These are phyloP conservation scores for Oriolus oriolus DNA, from an alignment of 2,113 vertebrate species.

Conservation along the genomic window DNA sequence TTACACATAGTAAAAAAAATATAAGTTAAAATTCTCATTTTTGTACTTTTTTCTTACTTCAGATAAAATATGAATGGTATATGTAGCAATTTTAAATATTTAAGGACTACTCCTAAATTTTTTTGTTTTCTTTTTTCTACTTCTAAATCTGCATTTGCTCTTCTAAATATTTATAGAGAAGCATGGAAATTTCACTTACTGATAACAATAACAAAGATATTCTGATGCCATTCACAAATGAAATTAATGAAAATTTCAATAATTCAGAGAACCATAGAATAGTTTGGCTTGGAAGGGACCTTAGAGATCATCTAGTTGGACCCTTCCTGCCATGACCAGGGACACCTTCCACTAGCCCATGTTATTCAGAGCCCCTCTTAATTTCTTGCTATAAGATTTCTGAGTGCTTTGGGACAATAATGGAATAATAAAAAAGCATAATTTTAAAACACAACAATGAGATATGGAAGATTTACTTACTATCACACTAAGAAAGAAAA, in stretches of 20 bases:
- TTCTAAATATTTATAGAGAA: not conserved
- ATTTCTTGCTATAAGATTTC: not conserved
- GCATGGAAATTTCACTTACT: not conserved
- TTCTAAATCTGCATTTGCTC: not conserved
- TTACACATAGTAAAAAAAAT: not conserved
- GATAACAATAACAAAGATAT: not conserved
- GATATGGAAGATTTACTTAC: not conserved
- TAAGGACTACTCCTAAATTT: not conserved
- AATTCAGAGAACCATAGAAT: not conserved
- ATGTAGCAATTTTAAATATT: not conserved
- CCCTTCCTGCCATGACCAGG: not conserved
- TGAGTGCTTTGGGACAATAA: not conserved
- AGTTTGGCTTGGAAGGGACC: not conserved
- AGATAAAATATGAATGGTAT: not conserved
- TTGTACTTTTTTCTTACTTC: not conserved
- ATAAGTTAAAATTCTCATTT: not conserved
- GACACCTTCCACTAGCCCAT: not conserved
- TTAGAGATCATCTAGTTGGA: not conserved
- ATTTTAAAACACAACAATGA: not conserved
- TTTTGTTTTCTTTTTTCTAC: not conserved
- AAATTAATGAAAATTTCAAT: not conserved
- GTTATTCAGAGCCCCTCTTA: not conserved
- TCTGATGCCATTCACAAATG: not conserved
- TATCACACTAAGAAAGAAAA: not conserved
- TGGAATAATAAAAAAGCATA: not conserved